phyloP scores from a whole-genome alignment of 1,140 invertebrate species.

The Pteromalus puparum region DNA sequence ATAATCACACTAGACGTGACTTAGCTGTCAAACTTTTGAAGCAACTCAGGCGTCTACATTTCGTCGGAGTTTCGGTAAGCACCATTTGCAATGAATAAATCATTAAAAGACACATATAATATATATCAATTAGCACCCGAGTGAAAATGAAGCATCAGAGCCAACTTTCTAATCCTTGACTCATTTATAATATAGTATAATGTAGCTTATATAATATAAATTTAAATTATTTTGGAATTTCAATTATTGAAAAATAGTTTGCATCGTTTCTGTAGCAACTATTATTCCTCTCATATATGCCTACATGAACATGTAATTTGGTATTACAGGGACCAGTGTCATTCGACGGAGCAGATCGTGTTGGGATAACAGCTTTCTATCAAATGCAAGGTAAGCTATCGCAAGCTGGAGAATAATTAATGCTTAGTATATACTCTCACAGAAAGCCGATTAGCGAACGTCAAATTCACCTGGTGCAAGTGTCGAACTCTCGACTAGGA shows the following conservation, averaged over 20 bases:
- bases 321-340: constrained; percentile 86
- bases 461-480: neutral
- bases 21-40: constrained; percentile 82
- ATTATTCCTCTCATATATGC: too few species aligned
- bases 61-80: constrained; percentile 89
- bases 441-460: neutral
- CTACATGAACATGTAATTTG: too few species aligned
- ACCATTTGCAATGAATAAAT: neutral
- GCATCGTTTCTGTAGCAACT: too few species aligned
- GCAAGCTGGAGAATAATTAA: constrained; percentile 2
- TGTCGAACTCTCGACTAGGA: neutral
- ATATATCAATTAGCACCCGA: too few species aligned
- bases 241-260: too few species aligned
- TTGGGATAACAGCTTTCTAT: constrained; percentile 88
- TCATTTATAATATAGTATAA: too few species aligned
- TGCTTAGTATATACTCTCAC: neutral
- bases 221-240: too few species aligned
- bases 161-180: too few species aligned
- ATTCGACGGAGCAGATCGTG: constrained; percentile 89
- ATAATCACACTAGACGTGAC: constrained; percentile 83
- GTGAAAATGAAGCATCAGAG: too few species aligned
- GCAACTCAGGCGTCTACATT: constrained; percentile 84
- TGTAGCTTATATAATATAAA: too few species aligned
- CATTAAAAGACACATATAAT: neutral
- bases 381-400: constrained; percentile 86